Evolutionary conservation across 2,113 vertebrate species (phyloP).

Genomic region (Tachysurus fulvidraco): DNA sequence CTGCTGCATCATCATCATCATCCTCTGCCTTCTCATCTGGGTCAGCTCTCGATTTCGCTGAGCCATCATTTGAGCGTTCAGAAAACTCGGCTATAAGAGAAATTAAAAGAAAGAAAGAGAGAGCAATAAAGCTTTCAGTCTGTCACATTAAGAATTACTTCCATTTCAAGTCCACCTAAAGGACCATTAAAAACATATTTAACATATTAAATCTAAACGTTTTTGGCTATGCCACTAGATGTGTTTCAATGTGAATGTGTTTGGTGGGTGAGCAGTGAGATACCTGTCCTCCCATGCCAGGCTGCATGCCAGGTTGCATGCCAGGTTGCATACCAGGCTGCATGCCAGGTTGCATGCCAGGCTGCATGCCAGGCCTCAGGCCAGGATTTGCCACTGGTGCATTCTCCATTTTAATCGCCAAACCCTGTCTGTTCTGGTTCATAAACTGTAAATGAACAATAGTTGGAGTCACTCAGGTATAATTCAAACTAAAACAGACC

Average conservation of each 20-base stretch:
- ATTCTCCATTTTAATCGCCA: slow-evolving; percentile 89
- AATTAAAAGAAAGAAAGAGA: slow-evolving; percentile 21
- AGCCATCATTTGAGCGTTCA: slow-evolving; percentile 94
- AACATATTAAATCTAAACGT: background rate
- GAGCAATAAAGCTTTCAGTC: background rate
- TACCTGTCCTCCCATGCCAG: slow-evolving; percentile 75
- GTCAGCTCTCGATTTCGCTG: slow-evolving; percentile 91
- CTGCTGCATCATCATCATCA: slow-evolving; percentile 88
- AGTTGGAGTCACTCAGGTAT: background rate
- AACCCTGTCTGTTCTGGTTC: slow-evolving; percentile 87
- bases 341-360: slow-evolving; percentile 68
- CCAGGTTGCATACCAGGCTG: slow-evolving; percentile 71
- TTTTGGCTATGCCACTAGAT: background rate
- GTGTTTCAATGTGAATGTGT: background rate
- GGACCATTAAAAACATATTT: background rate
- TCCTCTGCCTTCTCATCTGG: slow-evolving; percentile 87
- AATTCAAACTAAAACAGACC: background rate
- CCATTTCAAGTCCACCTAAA: background rate
- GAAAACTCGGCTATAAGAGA: slow-evolving; percentile 79
- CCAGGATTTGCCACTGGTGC: slow-evolving; percentile 71
- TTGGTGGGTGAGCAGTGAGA: slow-evolving; percentile 7
- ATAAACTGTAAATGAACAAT: slow-evolving; percentile 78
- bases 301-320: slow-evolving; percentile 55
- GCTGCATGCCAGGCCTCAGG: slow-evolving; percentile 81
- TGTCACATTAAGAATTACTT: background rate